A percentile compares a stretch with the other conserved stretches of the same genome.
Evolutionary conservation across 2,113 vertebrate species (phyloP).

Genomic region (Phaetusa simplex): DNA sequence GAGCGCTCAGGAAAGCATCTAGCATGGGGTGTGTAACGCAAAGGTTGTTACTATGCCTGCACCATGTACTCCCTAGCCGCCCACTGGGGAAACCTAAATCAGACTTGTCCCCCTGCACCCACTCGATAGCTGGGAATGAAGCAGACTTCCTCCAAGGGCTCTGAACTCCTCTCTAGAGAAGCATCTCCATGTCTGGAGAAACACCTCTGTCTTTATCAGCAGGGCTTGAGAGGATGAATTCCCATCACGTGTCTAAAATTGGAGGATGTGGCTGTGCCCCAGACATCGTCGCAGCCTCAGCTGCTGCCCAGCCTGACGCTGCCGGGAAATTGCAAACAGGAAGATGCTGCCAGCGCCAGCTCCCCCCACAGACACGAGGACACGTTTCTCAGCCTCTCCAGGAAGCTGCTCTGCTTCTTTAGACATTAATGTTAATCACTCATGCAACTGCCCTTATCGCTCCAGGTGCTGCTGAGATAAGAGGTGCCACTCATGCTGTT

Average conservation of each 20-base stretch:
- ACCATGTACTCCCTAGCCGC: not conserved
- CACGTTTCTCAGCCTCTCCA: not conserved
- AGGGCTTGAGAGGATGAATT: not conserved
- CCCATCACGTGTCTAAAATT: not conserved
- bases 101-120: not conserved
- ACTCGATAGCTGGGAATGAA: not conserved
- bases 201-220: not conserved
- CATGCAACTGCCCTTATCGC: not conserved
- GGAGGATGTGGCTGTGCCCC: not conserved
- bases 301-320: not conserved
- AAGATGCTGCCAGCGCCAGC: not conserved
- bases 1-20: not conserved
- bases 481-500: not conserved
- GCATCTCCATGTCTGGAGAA: not conserved
- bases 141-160: not conserved
- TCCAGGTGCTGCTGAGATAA: not conserved
- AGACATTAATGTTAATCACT: not conserved
- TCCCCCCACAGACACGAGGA: not conserved
- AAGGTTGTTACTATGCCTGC: not conserved
- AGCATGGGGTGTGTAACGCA: not conserved
- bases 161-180: not conserved
- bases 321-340: not conserved
- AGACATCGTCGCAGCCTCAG: not conserved
- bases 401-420: not conserved
- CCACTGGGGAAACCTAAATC: not conserved